Evolutionary conservation across 1,140 invertebrate species (phyloP).

Genomic region (Laodelphax striatellus): DNA sequence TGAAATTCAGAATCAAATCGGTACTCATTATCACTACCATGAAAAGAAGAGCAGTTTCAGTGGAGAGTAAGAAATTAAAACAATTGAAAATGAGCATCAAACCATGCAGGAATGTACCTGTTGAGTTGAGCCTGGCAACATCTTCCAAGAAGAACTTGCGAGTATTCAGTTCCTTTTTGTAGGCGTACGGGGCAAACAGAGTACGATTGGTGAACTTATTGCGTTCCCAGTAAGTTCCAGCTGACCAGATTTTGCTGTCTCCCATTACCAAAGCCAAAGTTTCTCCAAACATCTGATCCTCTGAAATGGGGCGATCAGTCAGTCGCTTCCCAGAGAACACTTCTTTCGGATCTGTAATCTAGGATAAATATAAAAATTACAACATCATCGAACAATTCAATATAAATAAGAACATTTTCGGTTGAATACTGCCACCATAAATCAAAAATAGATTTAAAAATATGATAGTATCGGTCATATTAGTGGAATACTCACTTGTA

Average conservation of each 20-base stretch:
- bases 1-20: too few species aligned
- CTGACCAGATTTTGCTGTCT: constrained; percentile 82
- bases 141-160: constrained; percentile 81
- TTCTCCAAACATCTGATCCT: constrained; percentile 91
- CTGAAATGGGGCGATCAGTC: constrained; percentile 74
- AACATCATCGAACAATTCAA: too few species aligned
- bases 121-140: constrained; percentile 63
- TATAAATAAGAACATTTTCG: too few species aligned
- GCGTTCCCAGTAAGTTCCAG: constrained; percentile 87
- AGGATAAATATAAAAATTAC: constrained; percentile 18
- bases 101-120: constrained; percentile 36
- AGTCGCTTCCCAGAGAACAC: constrained; percentile 86
- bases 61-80: too few species aligned
- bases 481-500: constrained; percentile 49
- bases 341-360: constrained; percentile 85
- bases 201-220: constrained; percentile 91
- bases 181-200: constrained; percentile 89
- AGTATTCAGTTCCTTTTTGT: constrained; percentile 70
- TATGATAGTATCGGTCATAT: too few species aligned
- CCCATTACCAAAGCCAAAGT: constrained; percentile 82
- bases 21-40: too few species aligned
- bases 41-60: too few species aligned
- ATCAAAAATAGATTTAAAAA: too few species aligned
- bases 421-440: too few species aligned
- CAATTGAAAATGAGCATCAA: too few species aligned